A percentile compares a stretch with the other conserved stretches of the same genome.
phyloP scores from a whole-genome alignment of 1,140 invertebrate genomes.

The Radopholus similis region DNA sequence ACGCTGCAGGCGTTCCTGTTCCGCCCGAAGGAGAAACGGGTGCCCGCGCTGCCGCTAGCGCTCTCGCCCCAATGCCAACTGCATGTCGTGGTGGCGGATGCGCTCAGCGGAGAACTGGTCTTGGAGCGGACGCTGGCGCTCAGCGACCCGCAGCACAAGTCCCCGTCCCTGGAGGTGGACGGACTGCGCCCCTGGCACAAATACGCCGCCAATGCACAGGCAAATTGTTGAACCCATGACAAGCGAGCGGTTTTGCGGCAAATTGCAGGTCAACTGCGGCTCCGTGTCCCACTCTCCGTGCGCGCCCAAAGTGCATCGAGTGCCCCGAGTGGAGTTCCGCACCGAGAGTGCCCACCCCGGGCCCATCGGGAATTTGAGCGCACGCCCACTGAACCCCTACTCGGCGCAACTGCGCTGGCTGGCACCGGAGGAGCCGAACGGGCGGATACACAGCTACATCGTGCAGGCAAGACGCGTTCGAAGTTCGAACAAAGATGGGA shows the following conservation, averaged over 20 bases:
- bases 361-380: constrained; percentile 33
- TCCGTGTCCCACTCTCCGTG: constrained; percentile 18
- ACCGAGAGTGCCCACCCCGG: constrained; percentile 2
- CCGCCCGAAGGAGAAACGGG: neutral
- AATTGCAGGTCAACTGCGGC: constrained; percentile 44
- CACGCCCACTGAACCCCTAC: constrained; percentile 49
- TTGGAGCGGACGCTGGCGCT: constrained; percentile 17
- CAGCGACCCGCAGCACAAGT: neutral
- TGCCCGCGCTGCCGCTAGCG: neutral
- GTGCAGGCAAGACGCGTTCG: too few species aligned
- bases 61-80: constrained; percentile 25
- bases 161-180: constrained; percentile 27
- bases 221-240: constrained; percentile 3
- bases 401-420: constrained; percentile 51
- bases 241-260: neutral
- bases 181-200: constrained; percentile 49
- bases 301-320: constrained; percentile 35
- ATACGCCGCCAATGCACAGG: constrained; percentile 45
- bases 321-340: constrained; percentile 11
- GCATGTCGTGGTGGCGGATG: constrained; percentile 24
- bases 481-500: too few species aligned
- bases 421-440: constrained; percentile 47
- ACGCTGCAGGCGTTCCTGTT: constrained; percentile 18
- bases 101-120: neutral
- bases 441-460: constrained; percentile 44